Percentiles rank a stretch among this genome's conserved stretches.
Evolutionary conservation across 2,113 vertebrate genomes (phyloP).

Genomic region (Hystrix cristata): DNA sequence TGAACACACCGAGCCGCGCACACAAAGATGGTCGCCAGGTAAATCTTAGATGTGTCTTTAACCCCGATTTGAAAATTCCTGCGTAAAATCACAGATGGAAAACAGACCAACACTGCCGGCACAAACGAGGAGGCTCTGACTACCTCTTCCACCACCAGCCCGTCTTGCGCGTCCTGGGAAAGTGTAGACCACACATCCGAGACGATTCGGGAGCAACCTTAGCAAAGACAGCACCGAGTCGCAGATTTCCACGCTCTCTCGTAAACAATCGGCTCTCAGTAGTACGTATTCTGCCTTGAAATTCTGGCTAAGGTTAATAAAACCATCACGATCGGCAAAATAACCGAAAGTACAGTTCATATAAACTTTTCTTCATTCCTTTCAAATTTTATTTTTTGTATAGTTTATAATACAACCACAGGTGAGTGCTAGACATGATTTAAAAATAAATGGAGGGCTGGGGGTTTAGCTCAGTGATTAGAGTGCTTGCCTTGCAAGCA

Average conservation of each 20-base stretch:
- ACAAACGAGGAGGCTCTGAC: accelerated
- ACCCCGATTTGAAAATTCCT: not conserved
- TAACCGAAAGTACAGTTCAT: not conserved
- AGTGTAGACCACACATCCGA: no score
- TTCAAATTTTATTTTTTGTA: not conserved
- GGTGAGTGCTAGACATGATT: not conserved
- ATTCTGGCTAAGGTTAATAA: not conserved
- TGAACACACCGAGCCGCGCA: not conserved
- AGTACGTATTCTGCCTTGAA: accelerated
- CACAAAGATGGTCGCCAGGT: not conserved
- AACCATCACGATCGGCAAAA: not conserved
- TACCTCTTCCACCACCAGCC: accelerated
- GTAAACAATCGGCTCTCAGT: accelerated
- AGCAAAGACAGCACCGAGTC: not conserved
- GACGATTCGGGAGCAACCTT: not conserved
- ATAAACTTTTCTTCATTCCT: not conserved
- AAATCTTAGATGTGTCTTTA: not conserved
- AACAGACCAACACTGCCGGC: not conserved
- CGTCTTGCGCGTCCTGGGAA: accelerated
- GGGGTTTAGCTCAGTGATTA: no score
- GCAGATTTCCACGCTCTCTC: not conserved
- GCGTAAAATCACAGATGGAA: not conserved
- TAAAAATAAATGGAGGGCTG: not conserved
- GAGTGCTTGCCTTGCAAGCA: no score
- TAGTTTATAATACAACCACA: not conserved